Evolutionary conservation across 2,113 vertebrate genomes (phyloP), one percentile per base, ranked within the genome.

Genomic region (Forbesichthys papilliferus): DNA sequence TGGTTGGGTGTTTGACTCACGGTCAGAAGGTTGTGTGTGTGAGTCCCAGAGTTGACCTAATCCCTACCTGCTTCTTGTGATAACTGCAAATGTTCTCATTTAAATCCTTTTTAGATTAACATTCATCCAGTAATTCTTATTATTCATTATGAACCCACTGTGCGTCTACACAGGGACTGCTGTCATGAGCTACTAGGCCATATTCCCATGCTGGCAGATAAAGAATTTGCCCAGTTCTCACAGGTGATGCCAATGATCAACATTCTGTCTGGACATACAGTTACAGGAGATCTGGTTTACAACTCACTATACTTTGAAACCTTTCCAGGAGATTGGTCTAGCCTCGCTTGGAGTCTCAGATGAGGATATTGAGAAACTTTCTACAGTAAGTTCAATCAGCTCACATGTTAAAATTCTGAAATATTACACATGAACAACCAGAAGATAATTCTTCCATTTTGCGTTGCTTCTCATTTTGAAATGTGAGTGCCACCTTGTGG

Each of bases 321-420:
- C 66, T 71, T 75, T 87, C 51, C 85, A 95, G 93, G 94, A 95
- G 86, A 94, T 94, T 85, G 93, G 93, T 74, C 86, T 96, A 1
- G 92, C 93, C 69, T 98, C 94, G 14, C 93, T 96, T 14, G 93
- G 94, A 83, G 93, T 90, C 61, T 94, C 92, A 67, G 94, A 95
- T 82, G 90, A 81, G n/a, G 93, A 94, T 70, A 95, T 95, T 79
- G 94, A 95, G 91, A 96, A 94, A 90, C 90, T 96, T 48, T 93
- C 95, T 75, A 93, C 91, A 68, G 93, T 95, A 81, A 89, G 61
- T 77, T 27, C 18, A 56, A 20, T 10, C 54, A 20, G 16, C 16
- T 58, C 56, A 34, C 3, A 12, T 11, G 33, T 33, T 11, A 57
- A 8, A 27, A 33, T 57, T 33, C 9, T 18, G 16, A 49, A 12